Base-by-base conservation (phyloP, 2,113 vertebrate genomes). In the Tyto alba region DNA sequence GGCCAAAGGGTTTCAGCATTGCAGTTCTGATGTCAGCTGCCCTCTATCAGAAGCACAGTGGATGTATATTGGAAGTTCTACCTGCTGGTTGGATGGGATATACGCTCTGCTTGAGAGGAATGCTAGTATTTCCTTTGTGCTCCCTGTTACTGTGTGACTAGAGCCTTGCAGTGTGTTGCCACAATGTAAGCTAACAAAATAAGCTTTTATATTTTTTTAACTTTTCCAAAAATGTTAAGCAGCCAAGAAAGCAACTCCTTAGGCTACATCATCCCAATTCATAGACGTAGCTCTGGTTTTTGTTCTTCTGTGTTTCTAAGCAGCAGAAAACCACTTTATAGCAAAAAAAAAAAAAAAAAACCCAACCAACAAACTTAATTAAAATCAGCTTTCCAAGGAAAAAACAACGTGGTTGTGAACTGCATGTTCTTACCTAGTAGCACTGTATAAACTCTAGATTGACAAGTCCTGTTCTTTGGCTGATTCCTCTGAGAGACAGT, bases 121-220 rank as follows among this genome's bases (percentile, higher is more conserved):
- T 34, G 5, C 7, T 47, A 41, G 9, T 7, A 20, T 16, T 86
- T 27, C 26, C 7, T 3, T 8, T 45, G 10, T 48, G 10, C 4
- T 59, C 20, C 19, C 15, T 34, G 5, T 14, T 36, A 40, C 16
- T 62, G 7, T 0, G 0, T 63, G 48, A 27, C 60, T 40, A 13
- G 13, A 77, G 36, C 27, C 21, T 88, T 43, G 20, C 32, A 29
- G 6, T 34, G 11, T 50, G 25, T 1, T 23, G 14, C 10, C 29
- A 43, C 26, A 59, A 38, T 9, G 32, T 10, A 73, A 25, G 13
- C 16, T 41, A 48, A 40, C 17, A 36, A 25, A 21, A 29, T 43
- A 26, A 57, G 4, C 2, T 34, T n/a, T n/a, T n/a, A n/a, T n/a
- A n/a, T n/a, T n/a, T n/a, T n/a, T n/a, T n/a, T n/a, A n/a, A n/a